Conservation (phyloP, 2,888 invertebrate species). For the Hetaerina titia region DNA sequence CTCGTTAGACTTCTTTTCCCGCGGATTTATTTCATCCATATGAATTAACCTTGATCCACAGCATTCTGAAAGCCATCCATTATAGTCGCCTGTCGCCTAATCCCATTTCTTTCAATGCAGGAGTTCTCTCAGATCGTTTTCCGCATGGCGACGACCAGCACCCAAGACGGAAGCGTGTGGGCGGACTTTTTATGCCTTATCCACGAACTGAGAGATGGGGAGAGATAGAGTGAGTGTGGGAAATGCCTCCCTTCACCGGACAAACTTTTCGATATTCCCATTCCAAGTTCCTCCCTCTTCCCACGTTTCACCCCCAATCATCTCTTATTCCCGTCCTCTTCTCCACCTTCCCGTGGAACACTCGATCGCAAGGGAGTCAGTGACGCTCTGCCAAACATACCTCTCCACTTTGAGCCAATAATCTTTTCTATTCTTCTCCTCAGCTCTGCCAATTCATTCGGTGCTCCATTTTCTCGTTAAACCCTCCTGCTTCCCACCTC, state of each 20-base stretch:
- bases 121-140: not conserved
- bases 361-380: not conserved
- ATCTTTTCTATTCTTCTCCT: not conserved
- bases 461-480: not conserved
- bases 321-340: not conserved
- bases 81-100: not conserved
- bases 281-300: not conserved
- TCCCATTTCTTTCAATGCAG: not conserved
- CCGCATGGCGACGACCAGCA: not conserved
- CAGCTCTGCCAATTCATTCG: not conserved
- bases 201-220: not conserved
- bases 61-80: not conserved
- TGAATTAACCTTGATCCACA: not conserved
- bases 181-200: not conserved
- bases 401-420: constrained; percentile 36
- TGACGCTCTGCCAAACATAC: constrained; percentile 44
- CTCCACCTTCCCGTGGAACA: not conserved
- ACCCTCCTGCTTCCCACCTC: not conserved
- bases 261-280: not conserved
- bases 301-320: not conserved
- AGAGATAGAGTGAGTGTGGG: not conserved
- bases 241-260: not conserved
- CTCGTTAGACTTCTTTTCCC: not conserved
- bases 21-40: not conserved
- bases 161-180: not conserved